Evolutionary conservation across 1,140 invertebrate genomes (phyloP).

Genomic region (Drosophila lowei): DNA sequence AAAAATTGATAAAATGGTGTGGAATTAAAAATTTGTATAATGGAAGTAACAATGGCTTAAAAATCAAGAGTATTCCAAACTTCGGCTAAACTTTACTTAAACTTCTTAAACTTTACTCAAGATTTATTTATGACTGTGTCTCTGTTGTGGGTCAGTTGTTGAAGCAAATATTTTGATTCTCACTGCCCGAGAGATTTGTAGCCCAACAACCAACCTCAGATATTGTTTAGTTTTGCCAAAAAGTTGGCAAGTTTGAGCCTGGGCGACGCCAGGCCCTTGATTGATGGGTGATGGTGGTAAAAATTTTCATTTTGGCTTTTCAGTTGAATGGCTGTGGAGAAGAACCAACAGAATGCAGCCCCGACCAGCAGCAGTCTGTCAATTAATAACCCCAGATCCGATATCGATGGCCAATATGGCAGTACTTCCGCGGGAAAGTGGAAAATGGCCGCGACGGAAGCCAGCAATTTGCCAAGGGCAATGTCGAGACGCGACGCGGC

Average conservation of each 20-base stretch:
- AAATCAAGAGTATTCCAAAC: conserved; percentile 7
- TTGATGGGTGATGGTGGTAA: conserved; percentile 51
- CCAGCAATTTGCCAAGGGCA: conserved; percentile 53
- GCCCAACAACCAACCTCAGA: conserved; percentile 10
- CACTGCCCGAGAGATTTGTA: conserved; percentile 2
- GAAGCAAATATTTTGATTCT: conserved; percentile 45
- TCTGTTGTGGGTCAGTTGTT: conserved; percentile 25
- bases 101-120: background rate
- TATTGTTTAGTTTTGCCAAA: conserved; percentile 39
- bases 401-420: conserved; percentile 50
- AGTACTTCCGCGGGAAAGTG: conserved; percentile 42
- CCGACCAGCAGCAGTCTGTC: conserved; percentile 13
- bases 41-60: background rate
- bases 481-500: conserved; percentile 13
- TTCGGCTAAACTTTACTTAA: conserved; percentile 5
- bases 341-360: conserved; percentile 3
- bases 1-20: background rate
- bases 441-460: conserved; percentile 32
- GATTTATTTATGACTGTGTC: conserved; percentile 9
- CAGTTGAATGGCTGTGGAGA: conserved; percentile 36
- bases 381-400: conserved; percentile 45
- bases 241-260: conserved; percentile 33
- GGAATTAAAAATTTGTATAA: background rate
- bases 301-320: conserved; percentile 31
- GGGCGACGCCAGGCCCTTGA: conserved; percentile 29